Base-by-base conservation (phyloP, 2,113 vertebrate genomes). In the Myrmophylax atrothorax region DNA sequence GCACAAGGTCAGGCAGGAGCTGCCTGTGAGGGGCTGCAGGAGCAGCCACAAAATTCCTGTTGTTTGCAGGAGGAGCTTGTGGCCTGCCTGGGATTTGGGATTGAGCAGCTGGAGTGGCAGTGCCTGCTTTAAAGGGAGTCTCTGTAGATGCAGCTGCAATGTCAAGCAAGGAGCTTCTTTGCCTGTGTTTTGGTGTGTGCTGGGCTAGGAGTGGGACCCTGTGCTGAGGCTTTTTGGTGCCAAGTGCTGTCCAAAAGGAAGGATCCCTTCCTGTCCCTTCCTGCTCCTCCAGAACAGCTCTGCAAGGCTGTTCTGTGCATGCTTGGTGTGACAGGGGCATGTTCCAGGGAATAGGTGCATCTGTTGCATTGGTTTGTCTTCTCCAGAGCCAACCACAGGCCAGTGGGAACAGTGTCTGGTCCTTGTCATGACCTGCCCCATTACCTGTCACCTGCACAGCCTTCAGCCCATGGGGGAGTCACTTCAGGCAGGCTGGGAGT, bases 261-360 rank as follows among this genome's bases (percentile, higher is more conserved):
- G 53, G 29, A 47, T 72, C 46, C 40, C n/a, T 58, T 73, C 62
- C 66, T 3, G 1, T 20, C 38, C 69, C 62, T 89, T 55, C 50
- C 75, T 20, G 77, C 14, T 35, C 18, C 68, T 49, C 58, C 2
- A 0, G 3, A 55, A 1, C 2, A 1, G 50, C 87, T 60, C 67
- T 66, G 58, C 40, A 7, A 19, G 66, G 5, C 28, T 6, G 14
- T n/a, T 63, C 37, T 2, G 2, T 16, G 38, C 14, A 0, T 28
- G 40, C 38, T 42, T 11, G 44, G 3, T 3, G 37, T 14, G 44
- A 11, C 50, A 78, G 42, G 42, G 38, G 16, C 0, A 0, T 17
- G 14, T 46, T 73, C 69, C 38, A 11, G 74, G 58, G 13, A 56
- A 10, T 0, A 15, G 46, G 12, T 29, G 53, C 7, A 7, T 35